Conservation (phyloP, 2,888 invertebrate genomes). For the Drosophila formosana region DNA sequence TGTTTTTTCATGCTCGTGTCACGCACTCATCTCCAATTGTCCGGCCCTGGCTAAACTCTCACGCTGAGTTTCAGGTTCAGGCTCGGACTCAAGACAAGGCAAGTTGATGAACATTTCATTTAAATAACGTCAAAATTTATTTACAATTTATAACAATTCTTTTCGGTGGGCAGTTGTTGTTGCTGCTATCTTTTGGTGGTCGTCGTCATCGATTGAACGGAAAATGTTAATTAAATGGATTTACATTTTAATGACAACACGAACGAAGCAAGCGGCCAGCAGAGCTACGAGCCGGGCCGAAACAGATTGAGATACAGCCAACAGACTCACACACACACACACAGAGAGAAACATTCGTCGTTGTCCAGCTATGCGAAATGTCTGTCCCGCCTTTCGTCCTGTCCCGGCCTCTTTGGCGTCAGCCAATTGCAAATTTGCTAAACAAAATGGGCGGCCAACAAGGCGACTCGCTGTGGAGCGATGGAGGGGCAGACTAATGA, state of each 20-base stretch:
- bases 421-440: constrained; percentile 80
- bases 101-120: constrained; percentile 59
- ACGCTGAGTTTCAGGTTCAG: constrained; percentile 31
- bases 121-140: constrained; percentile 71
- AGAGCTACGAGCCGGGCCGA: neutral
- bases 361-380: constrained; percentile 24
- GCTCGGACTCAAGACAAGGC: constrained; percentile 9
- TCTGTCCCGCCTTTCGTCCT: constrained; percentile 24
- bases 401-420: constrained; percentile 31
- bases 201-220: constrained; percentile 47
- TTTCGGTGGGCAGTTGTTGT: constrained; percentile 18
- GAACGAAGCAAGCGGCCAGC: constrained; percentile 35
- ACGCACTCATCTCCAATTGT: constrained; percentile 7
- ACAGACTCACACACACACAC: constrained; percentile 4
- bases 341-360: neutral
- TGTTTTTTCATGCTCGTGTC: neutral
- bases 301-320: constrained; percentile 72
- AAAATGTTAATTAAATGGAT: constrained; percentile 81
- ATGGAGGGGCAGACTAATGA: constrained; percentile 51
- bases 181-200: constrained; percentile 74
- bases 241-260: constrained; percentile 82
- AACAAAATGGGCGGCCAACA: constrained; percentile 75
- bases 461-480: neutral
- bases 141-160: constrained; percentile 79
- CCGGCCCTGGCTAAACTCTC: constrained; percentile 47